Evolutionary conservation across 2,888 invertebrate genomes (phyloP).

Genomic region (Nomada goodeniana): DNA sequence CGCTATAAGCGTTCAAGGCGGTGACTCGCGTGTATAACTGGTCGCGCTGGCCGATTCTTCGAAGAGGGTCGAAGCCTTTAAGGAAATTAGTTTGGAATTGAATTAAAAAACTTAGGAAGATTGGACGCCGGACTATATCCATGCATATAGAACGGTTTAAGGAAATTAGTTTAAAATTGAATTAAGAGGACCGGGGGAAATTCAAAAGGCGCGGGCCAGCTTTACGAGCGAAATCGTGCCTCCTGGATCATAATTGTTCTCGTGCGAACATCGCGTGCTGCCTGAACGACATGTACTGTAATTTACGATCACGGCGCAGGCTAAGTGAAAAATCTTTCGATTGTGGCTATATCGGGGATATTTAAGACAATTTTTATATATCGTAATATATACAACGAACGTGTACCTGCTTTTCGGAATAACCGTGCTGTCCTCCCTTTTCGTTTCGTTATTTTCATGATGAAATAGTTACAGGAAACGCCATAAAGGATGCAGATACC

Average conservation of each 20-base stretch:
- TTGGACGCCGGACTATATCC: constrained; percentile 60
- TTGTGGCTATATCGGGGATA: not conserved
- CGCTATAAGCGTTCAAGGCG: constrained; percentile 39
- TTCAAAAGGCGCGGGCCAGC: constrained; percentile 36
- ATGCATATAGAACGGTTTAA: constrained; percentile 56
- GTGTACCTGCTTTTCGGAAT: not conserved
- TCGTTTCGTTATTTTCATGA: constrained; percentile 23
- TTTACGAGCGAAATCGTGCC: constrained; percentile 22
- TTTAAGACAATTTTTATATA: no score
- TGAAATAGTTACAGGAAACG: constrained; percentile 33
- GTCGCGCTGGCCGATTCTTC: constrained; percentile 4
- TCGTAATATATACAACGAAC: no score
- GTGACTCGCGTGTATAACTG: constrained; percentile 38
- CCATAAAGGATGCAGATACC: constrained; percentile 42
- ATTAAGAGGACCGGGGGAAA: constrained; percentile 52
- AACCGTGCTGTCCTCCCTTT: constrained; percentile 16
- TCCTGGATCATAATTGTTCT: constrained; percentile 29
- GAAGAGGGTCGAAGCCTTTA: constrained; percentile 56
- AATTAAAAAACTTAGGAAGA: constrained; percentile 68
- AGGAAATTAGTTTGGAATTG: constrained; percentile 66
- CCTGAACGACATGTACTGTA: constrained; percentile 7
- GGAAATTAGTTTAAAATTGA: constrained; percentile 64
- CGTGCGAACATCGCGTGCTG: constrained; percentile 18
- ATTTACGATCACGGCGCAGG: not conserved
- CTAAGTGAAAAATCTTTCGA: constrained; percentile 7